Evolutionary conservation across 2,888 invertebrate species (phyloP), one percentile per base, ranked within the genome.

Genomic region (Hyles lineata): DNA sequence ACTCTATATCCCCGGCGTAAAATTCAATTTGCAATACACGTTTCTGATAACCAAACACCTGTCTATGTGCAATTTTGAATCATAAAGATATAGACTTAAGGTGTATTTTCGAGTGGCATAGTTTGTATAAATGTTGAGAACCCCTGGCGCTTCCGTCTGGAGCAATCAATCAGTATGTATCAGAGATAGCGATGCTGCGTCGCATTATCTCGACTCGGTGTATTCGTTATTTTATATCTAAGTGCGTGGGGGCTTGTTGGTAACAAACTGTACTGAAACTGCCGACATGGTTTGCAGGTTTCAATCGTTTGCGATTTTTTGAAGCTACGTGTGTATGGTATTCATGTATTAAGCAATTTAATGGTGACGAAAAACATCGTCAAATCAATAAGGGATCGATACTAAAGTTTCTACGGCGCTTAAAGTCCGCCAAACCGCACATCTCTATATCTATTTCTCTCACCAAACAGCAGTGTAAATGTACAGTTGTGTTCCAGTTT

Each of bases 91-190:
- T 9, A 15, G 15, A 0, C 17, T 43, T 43, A 67, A 67, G 43
- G 23, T 23, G 17, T 15, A 23, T 23, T 50, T 50, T 50, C 4
- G 43, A 50, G 23, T 67, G 17, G 35, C 6, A 21, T 5, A 15
- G 43, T 21, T 5, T 50, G 23, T 67, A 11, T 23, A 17, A 67
- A 67, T 67, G 23, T 67, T 67, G 67, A 50, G 67, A 67, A 50
- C n/a, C 35, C 5, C n/a, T 21, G 9, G 21, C 21, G 21, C 67
- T 23, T 50, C 67, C 50, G 21, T 50, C 43, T 50, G 50, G 43
- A 58, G 70, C 67, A 19, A 72, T 72, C 72, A 69, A 72, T 72
- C 72, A 72, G 21, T 59, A 60, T 67, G 32, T 35, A 67, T 70
- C 70, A 3, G 0, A 35, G 59, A 43, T 71, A 32, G 43, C 58